These are phyloP conservation scores for Macroglossus sobrinus DNA, from an alignment of 2,113 vertebrate genomes.

Conservation along the genomic window DNA sequence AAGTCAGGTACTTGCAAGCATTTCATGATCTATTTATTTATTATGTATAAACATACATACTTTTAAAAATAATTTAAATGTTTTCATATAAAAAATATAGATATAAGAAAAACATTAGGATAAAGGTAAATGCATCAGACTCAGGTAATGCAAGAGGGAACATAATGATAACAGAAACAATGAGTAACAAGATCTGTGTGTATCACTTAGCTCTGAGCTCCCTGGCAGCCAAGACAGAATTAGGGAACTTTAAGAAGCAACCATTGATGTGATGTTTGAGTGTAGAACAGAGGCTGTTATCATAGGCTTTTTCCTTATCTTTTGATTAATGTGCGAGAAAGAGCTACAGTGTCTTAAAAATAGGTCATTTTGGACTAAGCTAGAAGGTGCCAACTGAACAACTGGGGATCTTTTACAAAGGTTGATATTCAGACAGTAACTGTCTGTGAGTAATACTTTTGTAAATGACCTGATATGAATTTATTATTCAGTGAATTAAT, in stretches of 20 bases:
- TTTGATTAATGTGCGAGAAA: background rate
- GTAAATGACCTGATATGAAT: background rate
- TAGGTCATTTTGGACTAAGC: background rate
- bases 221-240: background rate
- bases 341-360: background rate
- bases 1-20: background rate
- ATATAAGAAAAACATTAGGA: background rate
- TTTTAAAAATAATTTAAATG: background rate
- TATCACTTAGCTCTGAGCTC: background rate
- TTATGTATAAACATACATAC: background rate
- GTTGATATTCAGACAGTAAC: background rate
- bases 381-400: background rate
- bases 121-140: background rate
- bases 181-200: background rate
- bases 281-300: background rate
- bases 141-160: background rate
- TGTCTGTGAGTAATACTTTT: background rate
- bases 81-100: background rate
- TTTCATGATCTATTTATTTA: background rate
- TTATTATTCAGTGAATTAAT: constrained; percentile 31
- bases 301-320: background rate
- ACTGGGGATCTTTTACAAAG: background rate
- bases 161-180: background rate
- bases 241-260: background rate
- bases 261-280: background rate